Conservation (phyloP, 2,797 vertebrate species). For the Chelon labrosus region DNA sequence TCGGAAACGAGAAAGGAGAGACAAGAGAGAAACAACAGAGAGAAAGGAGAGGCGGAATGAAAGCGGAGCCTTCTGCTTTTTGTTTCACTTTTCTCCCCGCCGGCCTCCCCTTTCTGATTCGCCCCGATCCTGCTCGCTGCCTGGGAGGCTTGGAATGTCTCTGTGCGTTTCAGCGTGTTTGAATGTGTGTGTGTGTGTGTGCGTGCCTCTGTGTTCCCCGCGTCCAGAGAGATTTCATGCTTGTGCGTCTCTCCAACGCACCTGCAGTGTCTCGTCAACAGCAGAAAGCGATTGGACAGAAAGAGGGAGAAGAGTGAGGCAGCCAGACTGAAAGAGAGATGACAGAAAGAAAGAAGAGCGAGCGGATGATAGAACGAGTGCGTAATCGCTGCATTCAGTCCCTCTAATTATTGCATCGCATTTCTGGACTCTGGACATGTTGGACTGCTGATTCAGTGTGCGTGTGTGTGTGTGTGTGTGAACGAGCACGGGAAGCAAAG, state of each 20-base stretch:
- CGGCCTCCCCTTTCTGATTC: conserved; percentile 49
- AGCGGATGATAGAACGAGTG: conserved; percentile 68
- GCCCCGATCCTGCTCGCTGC: conserved; percentile 47
- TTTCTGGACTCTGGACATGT: conserved; percentile 73
- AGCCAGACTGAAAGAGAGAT: conserved; percentile 58
- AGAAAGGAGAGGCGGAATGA: conserved; percentile 69
- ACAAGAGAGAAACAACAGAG: conserved; percentile 69
- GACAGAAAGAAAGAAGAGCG: conserved; percentile 64
- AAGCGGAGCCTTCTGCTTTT: conserved; percentile 70
- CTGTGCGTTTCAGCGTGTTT: conserved; percentile 24
- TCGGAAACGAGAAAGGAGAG: conserved; percentile 74
- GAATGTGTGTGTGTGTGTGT: conserved; percentile 32
- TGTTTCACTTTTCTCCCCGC: conserved; percentile 51
- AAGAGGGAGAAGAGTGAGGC: conserved; percentile 41
- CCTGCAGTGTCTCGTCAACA: conserved; percentile 77
- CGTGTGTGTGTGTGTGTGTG: conserved; percentile 24
- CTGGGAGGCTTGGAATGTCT: conserved; percentile 72
- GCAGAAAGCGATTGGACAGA: conserved; percentile 65
- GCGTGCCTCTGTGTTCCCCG: conserved; percentile 45
- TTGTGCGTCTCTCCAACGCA: conserved; percentile 72
- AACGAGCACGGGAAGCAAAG: conserved; percentile 35
- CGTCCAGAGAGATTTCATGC: conserved; percentile 78
- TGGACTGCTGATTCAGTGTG: conserved; percentile 63
- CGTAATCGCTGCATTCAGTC: conserved; percentile 73
- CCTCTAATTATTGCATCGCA: conserved; percentile 77